Conservation (phyloP, 2,888 invertebrate species). For the Therioaphis trifolii region DNA sequence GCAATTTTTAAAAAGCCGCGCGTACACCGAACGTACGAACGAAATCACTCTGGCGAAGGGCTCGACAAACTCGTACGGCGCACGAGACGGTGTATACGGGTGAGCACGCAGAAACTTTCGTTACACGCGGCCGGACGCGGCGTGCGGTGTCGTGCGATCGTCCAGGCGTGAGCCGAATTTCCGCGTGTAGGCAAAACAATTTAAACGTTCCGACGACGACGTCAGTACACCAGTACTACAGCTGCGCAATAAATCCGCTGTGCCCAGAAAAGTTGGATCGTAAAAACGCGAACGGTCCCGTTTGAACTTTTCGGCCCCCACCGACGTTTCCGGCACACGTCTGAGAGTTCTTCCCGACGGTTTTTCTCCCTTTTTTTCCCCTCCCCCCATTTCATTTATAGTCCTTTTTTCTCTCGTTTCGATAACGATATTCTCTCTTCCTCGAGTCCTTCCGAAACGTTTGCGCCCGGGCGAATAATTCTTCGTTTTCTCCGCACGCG, state of each 20-base stretch:
- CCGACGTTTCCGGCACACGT: neutral
- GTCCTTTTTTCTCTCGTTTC: too few relatives aligned
- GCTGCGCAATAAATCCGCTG: too few relatives aligned
- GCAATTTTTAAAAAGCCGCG: too few relatives aligned
- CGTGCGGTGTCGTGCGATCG: conserved; percentile 10
- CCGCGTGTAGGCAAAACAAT: conserved; percentile 6
- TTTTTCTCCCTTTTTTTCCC: too few relatives aligned
- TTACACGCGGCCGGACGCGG: neutral
- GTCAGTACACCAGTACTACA: neutral
- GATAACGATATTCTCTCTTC: conserved; percentile 22
- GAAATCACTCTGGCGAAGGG: too few relatives aligned
- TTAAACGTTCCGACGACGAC: conserved; percentile 19
- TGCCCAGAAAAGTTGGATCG: conserved; percentile 29
- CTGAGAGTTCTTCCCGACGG: neutral
- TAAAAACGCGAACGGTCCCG: conserved; percentile 29
- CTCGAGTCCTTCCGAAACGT: neutral
- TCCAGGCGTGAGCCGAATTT: neutral
- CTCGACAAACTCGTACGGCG: neutral
- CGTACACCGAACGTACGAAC: too few relatives aligned
- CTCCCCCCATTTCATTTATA: too few relatives aligned
- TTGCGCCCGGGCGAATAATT: neutral
- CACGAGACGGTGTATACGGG: too few relatives aligned
- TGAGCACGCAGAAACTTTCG: conserved; percentile 7
- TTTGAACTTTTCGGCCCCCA: conserved; percentile 27
- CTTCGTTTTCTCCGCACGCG: neutral